A percentile compares a stretch with the other conserved stretches of the same genome.
phyloP scores from a whole-genome alignment of 2,113 vertebrate species.

The Sterrhoptilus dennistouni region DNA sequence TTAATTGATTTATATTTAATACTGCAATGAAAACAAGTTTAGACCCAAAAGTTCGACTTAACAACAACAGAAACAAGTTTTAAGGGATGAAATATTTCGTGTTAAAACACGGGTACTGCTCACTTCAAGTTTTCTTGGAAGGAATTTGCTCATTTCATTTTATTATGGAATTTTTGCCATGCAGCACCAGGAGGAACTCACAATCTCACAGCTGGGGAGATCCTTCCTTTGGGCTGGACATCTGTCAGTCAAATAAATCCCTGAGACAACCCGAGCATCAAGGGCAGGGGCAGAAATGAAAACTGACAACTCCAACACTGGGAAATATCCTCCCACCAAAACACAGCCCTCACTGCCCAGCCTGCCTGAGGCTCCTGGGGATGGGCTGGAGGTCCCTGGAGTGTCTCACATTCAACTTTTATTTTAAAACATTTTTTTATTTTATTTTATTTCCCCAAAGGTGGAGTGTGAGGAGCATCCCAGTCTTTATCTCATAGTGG shows the following conservation, averaged over 20 bases:
- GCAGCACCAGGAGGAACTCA: neutral
- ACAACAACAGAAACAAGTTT: neutral
- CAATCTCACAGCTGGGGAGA: neutral
- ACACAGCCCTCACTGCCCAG: neutral
- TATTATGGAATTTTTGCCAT: neutral
- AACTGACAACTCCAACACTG: neutral
- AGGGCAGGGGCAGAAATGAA: neutral
- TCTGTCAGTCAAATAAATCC: neutral
- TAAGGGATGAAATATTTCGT: neutral
- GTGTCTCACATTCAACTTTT: neutral
- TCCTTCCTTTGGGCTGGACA: neutral
- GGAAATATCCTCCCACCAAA: neutral
- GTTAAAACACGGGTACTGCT: neutral
- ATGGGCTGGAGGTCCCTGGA: neutral
- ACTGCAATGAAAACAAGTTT: neutral
- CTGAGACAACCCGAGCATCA: neutral
- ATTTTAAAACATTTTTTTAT: neutral
- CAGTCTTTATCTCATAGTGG: neutral
- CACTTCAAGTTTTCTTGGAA: fast-evolving
- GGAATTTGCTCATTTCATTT: neutral
- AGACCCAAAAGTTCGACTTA: neutral
- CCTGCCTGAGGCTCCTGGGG: neutral
- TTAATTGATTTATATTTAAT: neutral
- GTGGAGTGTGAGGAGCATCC: neutral
- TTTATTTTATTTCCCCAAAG: neutral